Evolutionary conservation across 2,797 vertebrate species (phyloP).

Genomic region (Acropternis orthonyx): DNA sequence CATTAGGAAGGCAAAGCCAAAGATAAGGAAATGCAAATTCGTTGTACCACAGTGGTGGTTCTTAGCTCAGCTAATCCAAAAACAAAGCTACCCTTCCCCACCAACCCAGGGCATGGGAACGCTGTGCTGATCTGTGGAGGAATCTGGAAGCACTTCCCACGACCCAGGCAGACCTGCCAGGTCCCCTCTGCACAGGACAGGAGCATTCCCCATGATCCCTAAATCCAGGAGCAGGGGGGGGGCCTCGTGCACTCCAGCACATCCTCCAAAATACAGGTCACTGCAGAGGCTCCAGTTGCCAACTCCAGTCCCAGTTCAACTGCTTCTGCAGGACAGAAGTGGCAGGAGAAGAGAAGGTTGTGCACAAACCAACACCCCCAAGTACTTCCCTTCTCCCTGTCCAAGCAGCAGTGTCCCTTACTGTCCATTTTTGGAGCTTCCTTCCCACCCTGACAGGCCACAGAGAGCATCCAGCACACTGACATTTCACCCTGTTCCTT

Average conservation of each 20-base stretch:
- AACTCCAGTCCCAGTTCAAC: not conserved
- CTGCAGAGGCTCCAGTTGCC: not conserved
- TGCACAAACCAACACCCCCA: not conserved
- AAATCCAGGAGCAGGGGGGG: not conserved
- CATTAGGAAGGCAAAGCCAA: not conserved
- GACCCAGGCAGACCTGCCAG: not conserved
- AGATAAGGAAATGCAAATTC: not conserved
- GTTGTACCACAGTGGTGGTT: not conserved
- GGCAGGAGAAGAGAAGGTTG: not conserved
- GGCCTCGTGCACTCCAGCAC: not conserved
- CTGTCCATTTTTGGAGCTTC: not conserved
- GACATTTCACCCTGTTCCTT: not conserved
- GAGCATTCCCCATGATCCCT: not conserved
- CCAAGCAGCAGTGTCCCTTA: not conserved
- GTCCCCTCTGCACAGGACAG: fast-evolving
- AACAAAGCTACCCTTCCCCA: not conserved
- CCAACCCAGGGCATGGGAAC: fast-evolving
- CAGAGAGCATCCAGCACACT: not conserved
- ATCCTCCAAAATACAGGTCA: not conserved
- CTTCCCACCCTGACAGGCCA: not conserved
- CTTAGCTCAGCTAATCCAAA: not conserved
- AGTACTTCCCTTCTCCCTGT: not conserved
- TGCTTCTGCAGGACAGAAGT: not conserved
- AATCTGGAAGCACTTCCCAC: not conserved
- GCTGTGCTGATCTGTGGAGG: not conserved